Percentiles rank a stretch among this genome's conserved stretches.
phyloP scores from a whole-genome alignment of 1,140 invertebrate species.

The Hylaeus volcanicus region DNA sequence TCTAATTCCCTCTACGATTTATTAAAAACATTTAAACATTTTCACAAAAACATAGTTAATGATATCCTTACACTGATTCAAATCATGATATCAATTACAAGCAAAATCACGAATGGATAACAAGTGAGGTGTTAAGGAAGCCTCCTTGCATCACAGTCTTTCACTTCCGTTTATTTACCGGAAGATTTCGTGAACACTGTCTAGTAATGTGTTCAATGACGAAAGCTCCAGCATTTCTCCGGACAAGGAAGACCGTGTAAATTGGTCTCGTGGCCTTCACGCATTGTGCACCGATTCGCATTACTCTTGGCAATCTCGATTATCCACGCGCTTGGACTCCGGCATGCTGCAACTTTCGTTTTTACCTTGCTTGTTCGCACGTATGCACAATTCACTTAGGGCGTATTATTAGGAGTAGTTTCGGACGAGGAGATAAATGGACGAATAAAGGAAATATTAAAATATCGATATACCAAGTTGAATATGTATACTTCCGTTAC shows the following conservation, averaged over 20 bases:
- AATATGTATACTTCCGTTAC: no score
- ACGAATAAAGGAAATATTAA: background rate
- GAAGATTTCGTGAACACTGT: background rate
- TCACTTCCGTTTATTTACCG: background rate
- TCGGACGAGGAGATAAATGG: no score
- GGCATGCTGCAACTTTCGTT: slow-evolving; percentile 65
- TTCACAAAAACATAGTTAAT: no score
- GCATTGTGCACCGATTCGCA: slow-evolving; percentile 24
- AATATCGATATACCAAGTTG: no score
- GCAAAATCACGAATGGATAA: no score
- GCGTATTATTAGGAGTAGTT: background rate
- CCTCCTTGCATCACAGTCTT: background rate
- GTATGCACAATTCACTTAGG: slow-evolving; percentile 9
- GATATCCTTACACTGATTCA: no score
- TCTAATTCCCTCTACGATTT: no score
- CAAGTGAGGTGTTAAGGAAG: no score
- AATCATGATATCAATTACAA: no score
- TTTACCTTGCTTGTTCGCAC: slow-evolving; percentile 42
- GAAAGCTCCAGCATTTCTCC: slow-evolving; percentile 68
- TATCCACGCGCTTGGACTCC: slow-evolving; percentile 10
- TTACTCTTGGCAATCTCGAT: slow-evolving; percentile 12
- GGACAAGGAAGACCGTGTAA: slow-evolving; percentile 70
- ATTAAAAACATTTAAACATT: no score
- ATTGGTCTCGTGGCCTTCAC: slow-evolving; percentile 73
- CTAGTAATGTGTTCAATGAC: background rate